These are phyloP conservation scores for Notodonta ziczac DNA, from an alignment of 2,888 invertebrate species.

Conservation along the genomic window DNA sequence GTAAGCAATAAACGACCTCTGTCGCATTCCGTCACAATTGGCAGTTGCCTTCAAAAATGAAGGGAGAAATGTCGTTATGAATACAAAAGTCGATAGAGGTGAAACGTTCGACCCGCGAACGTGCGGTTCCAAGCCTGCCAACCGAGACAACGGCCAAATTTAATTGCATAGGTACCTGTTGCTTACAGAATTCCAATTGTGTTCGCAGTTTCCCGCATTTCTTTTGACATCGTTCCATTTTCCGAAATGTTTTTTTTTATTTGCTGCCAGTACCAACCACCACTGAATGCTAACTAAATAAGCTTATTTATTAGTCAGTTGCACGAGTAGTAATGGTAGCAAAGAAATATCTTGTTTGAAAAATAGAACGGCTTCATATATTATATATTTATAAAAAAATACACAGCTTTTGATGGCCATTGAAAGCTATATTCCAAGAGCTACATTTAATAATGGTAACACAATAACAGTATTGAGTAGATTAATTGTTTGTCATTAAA, in stretches of 20 bases:
- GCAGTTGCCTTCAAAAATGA: constrained; percentile 17
- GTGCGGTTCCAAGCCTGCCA: constrained; percentile 25
- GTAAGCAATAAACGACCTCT: background rate
- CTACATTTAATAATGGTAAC: too few relatives aligned
- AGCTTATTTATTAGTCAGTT: too few relatives aligned
- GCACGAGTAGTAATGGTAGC: too few relatives aligned
- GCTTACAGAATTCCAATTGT: constrained; percentile 30
- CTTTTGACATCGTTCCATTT: constrained; percentile 6
- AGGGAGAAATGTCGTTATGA: constrained; percentile 21
- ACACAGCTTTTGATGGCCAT: too few relatives aligned
- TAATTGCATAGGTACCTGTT: constrained; percentile 42
- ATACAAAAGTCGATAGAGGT: constrained; percentile 29
- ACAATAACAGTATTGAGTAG: too few relatives aligned
- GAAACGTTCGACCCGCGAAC: constrained; percentile 13
- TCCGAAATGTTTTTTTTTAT: constrained; percentile 5
- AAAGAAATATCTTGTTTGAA: too few relatives aligned
- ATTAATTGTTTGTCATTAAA: too few relatives aligned
- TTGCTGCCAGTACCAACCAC: background rate
- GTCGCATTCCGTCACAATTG: constrained; percentile 14
- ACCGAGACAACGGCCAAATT: constrained; percentile 30
- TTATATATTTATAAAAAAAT: too few relatives aligned
- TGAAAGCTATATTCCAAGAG: too few relatives aligned
- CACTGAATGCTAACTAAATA: constrained; percentile 5
- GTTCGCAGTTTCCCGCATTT: constrained; percentile 14
- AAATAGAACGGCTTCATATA: too few relatives aligned